Evolutionary conservation across 1,140 invertebrate species (phyloP).

Genomic region (Caerostris extrusa): DNA sequence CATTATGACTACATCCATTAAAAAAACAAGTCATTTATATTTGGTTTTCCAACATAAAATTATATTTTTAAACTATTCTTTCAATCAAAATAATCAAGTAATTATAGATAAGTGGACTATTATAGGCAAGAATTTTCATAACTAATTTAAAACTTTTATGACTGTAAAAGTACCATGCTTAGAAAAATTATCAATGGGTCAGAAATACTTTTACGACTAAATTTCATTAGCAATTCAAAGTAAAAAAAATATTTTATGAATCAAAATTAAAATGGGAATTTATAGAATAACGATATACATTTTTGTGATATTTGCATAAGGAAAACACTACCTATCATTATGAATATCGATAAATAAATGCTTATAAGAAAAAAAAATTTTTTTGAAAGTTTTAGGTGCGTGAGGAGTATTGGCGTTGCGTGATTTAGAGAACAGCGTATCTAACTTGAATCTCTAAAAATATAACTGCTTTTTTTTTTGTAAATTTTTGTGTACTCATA

Average conservation of each 20-base stretch:
- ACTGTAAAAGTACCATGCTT: background rate
- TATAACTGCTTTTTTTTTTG: background rate
- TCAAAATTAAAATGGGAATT: background rate
- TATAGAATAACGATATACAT: background rate
- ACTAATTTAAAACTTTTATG: background rate
- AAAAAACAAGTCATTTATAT: too few relatives aligned
- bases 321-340: slow-evolving; percentile 29
- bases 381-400: background rate
- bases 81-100: too few relatives aligned
- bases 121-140: background rate
- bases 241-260: background rate
- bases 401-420: slow-evolving; percentile 25
- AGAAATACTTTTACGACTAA: background rate
- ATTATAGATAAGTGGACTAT: too few relatives aligned
- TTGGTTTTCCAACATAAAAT: too few relatives aligned
- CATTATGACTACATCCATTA: too few relatives aligned
- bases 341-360: slow-evolving; percentile 12
- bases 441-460: slow-evolving; percentile 26
- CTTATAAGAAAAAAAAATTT: background rate
- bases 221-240: background rate
- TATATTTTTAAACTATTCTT: too few relatives aligned
- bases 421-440: slow-evolving; percentile 12
- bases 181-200: background rate
- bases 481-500: background rate
- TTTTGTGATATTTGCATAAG: background rate